Evolutionary conservation across 2,888 invertebrate species (phyloP).

Genomic region (Pandemis heparana): DNA sequence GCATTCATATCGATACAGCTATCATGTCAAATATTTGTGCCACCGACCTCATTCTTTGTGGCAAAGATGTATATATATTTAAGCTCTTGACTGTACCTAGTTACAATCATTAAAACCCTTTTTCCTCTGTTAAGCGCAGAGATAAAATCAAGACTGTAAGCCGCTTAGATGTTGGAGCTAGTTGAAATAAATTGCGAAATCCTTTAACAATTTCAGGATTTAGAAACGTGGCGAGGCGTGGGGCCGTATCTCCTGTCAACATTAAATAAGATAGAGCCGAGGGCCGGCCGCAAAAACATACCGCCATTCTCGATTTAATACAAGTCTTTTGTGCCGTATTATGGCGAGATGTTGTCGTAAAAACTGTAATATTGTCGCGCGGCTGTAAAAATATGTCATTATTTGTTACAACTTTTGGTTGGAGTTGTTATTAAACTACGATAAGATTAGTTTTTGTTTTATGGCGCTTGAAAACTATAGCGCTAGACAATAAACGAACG

Average conservation of each 20-base stretch:
- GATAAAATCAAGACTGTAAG: constrained; percentile 29
- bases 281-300: constrained; percentile 16
- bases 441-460: constrained; percentile 23
- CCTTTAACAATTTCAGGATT: constrained; percentile 24
- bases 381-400: constrained; percentile 38
- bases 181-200: constrained; percentile 34
- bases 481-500: not conserved
- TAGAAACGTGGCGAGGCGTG: constrained; percentile 10
- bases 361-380: constrained; percentile 37
- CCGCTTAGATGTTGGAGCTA: constrained; percentile 28
- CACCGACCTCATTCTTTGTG: too few relatives aligned
- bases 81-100: not conserved
- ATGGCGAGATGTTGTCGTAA: constrained; percentile 32
- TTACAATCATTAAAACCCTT: constrained; percentile 10
- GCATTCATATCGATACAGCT: too few relatives aligned
- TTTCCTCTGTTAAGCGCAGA: constrained; percentile 5
- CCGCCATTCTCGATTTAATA: constrained; percentile 28
- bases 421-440: constrained; percentile 26
- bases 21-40: too few relatives aligned
- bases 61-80: too few relatives aligned
- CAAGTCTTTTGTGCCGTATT: constrained; percentile 38
- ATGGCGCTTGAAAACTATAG: constrained; percentile 2
- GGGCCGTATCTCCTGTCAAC: constrained; percentile 11
- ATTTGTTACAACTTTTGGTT: constrained; percentile 35
- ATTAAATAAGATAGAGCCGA: constrained; percentile 29